A percentile compares a stretch with the other conserved stretches of the same genome.
Conservation (phyloP, 2,888 invertebrate genomes). For the Heliconius hortense region DNA sequence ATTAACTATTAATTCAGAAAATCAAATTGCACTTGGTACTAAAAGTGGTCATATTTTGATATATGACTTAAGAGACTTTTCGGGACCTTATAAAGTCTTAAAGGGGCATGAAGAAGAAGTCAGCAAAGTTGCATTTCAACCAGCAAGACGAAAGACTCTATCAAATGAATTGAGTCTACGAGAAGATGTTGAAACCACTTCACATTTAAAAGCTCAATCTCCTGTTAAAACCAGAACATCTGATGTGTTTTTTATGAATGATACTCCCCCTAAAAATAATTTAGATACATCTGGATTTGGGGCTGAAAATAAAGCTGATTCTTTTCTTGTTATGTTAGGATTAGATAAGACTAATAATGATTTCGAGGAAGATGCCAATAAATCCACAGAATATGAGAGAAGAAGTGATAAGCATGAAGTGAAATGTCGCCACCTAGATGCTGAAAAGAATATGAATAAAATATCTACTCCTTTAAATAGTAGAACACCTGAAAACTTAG, state of each 20-base stretch:
- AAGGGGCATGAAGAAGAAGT: constrained; percentile 78
- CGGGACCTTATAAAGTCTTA: constrained; percentile 69
- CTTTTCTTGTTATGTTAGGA: constrained; percentile 73
- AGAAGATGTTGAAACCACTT: constrained; percentile 63
- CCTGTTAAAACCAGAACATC: constrained; percentile 62
- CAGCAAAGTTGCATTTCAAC: constrained; percentile 74
- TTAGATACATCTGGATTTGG: constrained; percentile 51
- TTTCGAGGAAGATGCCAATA: constrained; percentile 59
- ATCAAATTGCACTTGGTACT: constrained; percentile 79
- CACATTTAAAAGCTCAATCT: constrained; percentile 55
- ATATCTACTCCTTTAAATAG: constrained; percentile 70
- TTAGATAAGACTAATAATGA: constrained; percentile 67
- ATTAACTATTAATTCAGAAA: constrained; percentile 69
- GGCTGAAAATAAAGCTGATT: constrained; percentile 64
- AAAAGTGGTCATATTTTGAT: constrained; percentile 79
- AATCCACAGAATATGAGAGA: constrained; percentile 57
- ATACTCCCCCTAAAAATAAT: constrained; percentile 61
- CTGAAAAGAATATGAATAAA: constrained; percentile 68
- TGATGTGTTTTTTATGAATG: constrained; percentile 69
- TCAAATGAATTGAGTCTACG: constrained; percentile 70
- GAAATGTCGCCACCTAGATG: constrained; percentile 56
- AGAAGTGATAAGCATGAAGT: constrained; percentile 60
- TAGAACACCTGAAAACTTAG: constrained; percentile 57
- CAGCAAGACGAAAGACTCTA: constrained; percentile 57
- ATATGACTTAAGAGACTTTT: constrained; percentile 81